Conservation (phyloP, 2,888 invertebrate genomes). For the Sesia apiformis region DNA sequence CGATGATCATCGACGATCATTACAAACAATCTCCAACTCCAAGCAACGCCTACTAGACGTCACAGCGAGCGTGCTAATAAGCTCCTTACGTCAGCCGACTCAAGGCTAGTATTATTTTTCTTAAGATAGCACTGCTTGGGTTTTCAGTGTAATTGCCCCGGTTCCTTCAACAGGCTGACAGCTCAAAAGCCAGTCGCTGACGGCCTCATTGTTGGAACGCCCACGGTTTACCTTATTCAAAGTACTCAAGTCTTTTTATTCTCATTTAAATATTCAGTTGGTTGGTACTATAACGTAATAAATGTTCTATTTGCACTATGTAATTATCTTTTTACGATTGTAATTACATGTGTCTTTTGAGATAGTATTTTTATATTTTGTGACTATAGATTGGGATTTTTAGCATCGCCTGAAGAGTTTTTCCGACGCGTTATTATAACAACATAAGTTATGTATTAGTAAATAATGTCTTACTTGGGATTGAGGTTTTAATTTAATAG, state of each 20-base stretch:
- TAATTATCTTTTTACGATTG: neutral
- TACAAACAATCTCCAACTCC: neutral
- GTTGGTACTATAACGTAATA: constrained; percentile 27
- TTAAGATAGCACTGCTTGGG: constrained; percentile 63
- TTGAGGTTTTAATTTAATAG: too few species aligned
- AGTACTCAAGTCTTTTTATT: constrained; percentile 52
- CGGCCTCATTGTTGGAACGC: constrained; percentile 69
- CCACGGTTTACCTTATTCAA: constrained; percentile 69
- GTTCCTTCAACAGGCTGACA: constrained; percentile 68
- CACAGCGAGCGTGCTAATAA: constrained; percentile 59
- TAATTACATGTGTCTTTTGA: neutral
- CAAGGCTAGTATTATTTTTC: constrained; percentile 63
- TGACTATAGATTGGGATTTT: too few species aligned
- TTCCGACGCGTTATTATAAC: too few species aligned
- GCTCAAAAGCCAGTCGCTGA: constrained; percentile 68
- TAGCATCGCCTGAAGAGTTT: too few species aligned
- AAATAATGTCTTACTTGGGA: too few species aligned
- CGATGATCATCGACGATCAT: too few species aligned
- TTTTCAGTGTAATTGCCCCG: constrained; percentile 73
- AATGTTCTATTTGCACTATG: constrained; percentile 15
- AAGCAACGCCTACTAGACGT: constrained; percentile 27
- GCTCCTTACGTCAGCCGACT: constrained; percentile 56
- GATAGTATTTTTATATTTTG: too few species aligned
- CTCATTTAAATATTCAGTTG: constrained; percentile 52
- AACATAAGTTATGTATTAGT: too few species aligned